Percentiles rank a stretch among this genome's conserved stretches.
phyloP scores from a whole-genome alignment of 2,797 vertebrate genomes.

The Pterois miles region DNA sequence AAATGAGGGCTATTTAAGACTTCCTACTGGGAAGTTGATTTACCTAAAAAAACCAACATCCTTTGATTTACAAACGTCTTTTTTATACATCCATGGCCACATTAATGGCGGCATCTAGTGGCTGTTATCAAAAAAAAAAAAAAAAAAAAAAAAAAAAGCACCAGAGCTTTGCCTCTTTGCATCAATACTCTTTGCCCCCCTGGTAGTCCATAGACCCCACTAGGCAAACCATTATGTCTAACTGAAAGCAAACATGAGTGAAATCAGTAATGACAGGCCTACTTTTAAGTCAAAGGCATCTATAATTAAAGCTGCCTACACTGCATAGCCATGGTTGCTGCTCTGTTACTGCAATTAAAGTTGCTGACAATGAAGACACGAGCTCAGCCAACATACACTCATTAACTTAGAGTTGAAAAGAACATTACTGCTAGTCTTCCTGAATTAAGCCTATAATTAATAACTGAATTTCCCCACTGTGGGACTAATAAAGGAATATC shows the following conservation, averaged over 20 bases:
- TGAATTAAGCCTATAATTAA: not conserved
- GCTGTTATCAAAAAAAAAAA: too few relatives aligned
- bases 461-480: too few relatives aligned
- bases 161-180: too few relatives aligned
- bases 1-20: too few relatives aligned
- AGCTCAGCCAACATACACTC: not conserved
- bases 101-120: too few relatives aligned
- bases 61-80: too few relatives aligned
- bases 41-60: too few relatives aligned
- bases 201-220: not conserved
- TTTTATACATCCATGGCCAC: too few relatives aligned
- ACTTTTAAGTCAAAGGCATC: not conserved
- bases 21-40: too few relatives aligned
- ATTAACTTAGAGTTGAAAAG: not conserved
- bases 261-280: not conserved
- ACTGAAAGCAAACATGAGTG: not conserved
- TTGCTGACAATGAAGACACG: not conserved
- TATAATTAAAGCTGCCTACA: not conserved
- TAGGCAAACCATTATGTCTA: not conserved
- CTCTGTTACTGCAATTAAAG: not conserved
- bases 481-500: too few relatives aligned
- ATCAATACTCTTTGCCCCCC: too few relatives aligned
- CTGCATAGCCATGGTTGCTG: not conserved
- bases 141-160: too few relatives aligned
- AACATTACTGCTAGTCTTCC: not conserved